Conservation (phyloP, 37 sponge, comb jelly and placozoan genomes). For the Halisarca cf. caerulea region DNA sequence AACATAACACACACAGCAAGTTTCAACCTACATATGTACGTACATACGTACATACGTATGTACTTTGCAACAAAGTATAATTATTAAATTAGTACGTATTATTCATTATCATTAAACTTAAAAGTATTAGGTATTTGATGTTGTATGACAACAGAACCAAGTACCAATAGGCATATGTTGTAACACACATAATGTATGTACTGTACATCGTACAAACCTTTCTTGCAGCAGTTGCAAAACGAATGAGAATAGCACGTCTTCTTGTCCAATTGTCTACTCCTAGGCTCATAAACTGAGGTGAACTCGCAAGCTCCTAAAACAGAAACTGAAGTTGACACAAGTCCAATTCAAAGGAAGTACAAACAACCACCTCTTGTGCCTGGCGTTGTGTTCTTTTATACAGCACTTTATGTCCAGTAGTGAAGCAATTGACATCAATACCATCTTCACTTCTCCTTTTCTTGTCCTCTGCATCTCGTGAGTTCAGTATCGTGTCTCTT, state of each 20-base stretch:
- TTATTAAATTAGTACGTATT: too few relatives aligned
- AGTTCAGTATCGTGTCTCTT: slow-evolving; percentile 27
- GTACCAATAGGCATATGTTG: too few relatives aligned
- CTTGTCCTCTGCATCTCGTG: slow-evolving; percentile 32
- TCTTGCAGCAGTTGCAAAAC: slow-evolving; percentile 79
- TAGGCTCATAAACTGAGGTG: slow-evolving; percentile 56
- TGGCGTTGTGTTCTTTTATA: slow-evolving; percentile 39
- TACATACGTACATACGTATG: too few relatives aligned
- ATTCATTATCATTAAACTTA: too few relatives aligned
- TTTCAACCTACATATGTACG: too few relatives aligned
- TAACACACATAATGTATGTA: too few relatives aligned
- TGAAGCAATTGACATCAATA: not conserved
- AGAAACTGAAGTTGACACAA: not conserved
- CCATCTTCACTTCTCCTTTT: slow-evolving; percentile 14
- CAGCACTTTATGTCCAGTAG: not conserved
- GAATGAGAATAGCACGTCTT: slow-evolving; percentile 35
- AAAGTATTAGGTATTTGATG: too few relatives aligned
- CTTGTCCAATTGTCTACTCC: slow-evolving; percentile 51
- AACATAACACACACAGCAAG: too few relatives aligned
- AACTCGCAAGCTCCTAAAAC: not conserved
- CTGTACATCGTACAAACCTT: slow-evolving; percentile 60
- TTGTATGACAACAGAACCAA: too few relatives aligned
- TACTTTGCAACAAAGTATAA: too few relatives aligned
- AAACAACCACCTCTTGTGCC: slow-evolving; percentile 27
- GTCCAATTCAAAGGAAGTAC: not conserved